Evolutionary conservation across 2,113 vertebrate species (phyloP), one percentile per base, ranked within the genome.

Genomic region (Thalassarche chlororhynchos): DNA sequence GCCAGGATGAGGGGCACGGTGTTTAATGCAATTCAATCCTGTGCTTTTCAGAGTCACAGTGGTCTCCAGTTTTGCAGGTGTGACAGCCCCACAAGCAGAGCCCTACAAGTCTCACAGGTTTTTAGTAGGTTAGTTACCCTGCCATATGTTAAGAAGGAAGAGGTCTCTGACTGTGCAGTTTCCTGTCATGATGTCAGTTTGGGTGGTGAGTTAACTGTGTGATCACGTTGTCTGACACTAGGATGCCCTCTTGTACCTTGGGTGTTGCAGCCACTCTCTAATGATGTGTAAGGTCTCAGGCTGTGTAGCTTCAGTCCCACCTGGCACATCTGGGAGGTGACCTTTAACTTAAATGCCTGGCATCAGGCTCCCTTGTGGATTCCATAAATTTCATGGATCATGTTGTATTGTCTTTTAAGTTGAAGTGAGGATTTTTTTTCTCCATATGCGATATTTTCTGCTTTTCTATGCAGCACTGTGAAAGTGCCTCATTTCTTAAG

Each of bases 1-100:
- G 19, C 28, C 13, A n/a, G 36, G 24, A 12, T 61, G 29, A 80
- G n/a, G 18, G 17, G 10, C 18, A 36, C 0, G 0, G 4, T 76
- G 23, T 31, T 86, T 47, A 29, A 13, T 57, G 5, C 3, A 31
- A 24, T 14, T 72, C 2, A n/a, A 2, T 28, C 57, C 34, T 31
- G 9, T 46, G 6, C 11, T 93, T 89, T 68, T 61, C 36, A 60
- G 51, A 52, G 29, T 40, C 57, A n/a, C 11, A 18, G 4, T 14
- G 19, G 10, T 40, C 52, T 64, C 31, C 49, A 76, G 24, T 34
- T 44, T 72, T 51, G 34, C 26, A 68, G 14, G 8, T 44, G 6
- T 69, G 36, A 31, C 34, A 88, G 28, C 19, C 10, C 12, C 66
- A 40, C 28, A 78, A 58, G 28, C 18, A 66, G 32, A 84, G 8